Percentiles rank a stretch among this genome's conserved stretches.
Evolutionary conservation across 2,888 invertebrate species (phyloP).

Genomic region (Aspidapion aeneum): DNA sequence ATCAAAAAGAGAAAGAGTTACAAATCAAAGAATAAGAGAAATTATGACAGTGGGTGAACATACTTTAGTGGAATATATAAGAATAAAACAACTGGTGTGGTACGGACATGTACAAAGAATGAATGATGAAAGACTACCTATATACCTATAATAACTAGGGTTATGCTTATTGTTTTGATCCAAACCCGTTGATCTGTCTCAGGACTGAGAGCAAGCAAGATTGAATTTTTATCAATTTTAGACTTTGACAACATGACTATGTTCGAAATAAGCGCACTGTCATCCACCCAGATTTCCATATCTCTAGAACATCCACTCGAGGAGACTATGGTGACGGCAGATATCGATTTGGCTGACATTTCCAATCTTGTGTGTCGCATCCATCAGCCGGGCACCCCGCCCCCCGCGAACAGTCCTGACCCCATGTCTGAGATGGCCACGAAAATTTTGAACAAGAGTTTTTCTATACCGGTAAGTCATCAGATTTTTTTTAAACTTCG

Average conservation of each 20-base stretch:
- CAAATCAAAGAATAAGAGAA: too few relatives aligned
- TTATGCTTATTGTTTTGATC: too few relatives aligned
- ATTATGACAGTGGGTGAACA: too few relatives aligned
- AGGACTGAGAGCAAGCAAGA: too few relatives aligned
- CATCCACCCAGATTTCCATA: constrained; percentile 85
- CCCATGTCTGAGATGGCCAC: constrained; percentile 55
- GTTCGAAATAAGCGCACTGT: constrained; percentile 88
- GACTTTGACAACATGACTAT: constrained; percentile 77
- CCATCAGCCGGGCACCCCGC: constrained; percentile 56
- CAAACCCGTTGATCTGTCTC: too few relatives aligned
- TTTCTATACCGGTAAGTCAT: constrained; percentile 73
- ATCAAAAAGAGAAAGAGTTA: too few relatives aligned
- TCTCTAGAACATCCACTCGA: constrained; percentile 90
- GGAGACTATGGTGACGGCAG: constrained; percentile 90
- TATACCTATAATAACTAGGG: too few relatives aligned
- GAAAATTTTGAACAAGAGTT: constrained; percentile 78
- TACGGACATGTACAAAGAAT: too few relatives aligned
- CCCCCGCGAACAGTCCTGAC: constrained; percentile 43
- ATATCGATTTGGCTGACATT: constrained; percentile 80
- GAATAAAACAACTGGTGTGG: too few relatives aligned
- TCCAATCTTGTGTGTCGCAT: constrained; percentile 76
- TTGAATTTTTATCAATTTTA: too few relatives aligned
- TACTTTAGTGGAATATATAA: too few relatives aligned
- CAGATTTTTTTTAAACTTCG: neutral
- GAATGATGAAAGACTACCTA: too few relatives aligned